Evolutionary conservation across 2,888 invertebrate species (phyloP).

Genomic region (Aleiodes testaceus): DNA sequence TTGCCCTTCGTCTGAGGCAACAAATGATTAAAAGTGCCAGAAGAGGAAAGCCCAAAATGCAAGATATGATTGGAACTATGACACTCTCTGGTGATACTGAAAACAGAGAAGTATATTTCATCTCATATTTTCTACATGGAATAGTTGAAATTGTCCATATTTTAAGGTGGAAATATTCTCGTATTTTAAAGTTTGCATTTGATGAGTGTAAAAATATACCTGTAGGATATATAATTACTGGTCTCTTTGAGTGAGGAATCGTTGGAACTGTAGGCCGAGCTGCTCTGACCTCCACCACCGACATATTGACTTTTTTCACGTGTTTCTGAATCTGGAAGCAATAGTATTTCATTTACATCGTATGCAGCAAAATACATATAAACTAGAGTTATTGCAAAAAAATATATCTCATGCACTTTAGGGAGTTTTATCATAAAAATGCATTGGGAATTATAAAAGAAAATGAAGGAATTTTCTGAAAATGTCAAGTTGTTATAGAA

Average conservation of each 20-base stretch:
- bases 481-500: too few species aligned
- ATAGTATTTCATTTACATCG: neutral
- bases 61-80: slow-evolving; percentile 90
- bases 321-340: neutral
- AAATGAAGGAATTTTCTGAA: too few species aligned
- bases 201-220: slow-evolving; percentile 71
- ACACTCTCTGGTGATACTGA: slow-evolving; percentile 90
- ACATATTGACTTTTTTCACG: slow-evolving; percentile 52
- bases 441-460: too few species aligned
- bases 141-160: neutral
- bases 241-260: slow-evolving; percentile 79
- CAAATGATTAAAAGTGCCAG: slow-evolving; percentile 90
- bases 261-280: slow-evolving; percentile 68
- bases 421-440: too few species aligned
- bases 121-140: neutral
- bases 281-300: slow-evolving; percentile 65
- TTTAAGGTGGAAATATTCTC: too few species aligned
- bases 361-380: neutral
- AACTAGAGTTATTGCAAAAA: neutral
- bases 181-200: slow-evolving; percentile 34
- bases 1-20: slow-evolving; percentile 87
- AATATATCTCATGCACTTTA: too few species aligned
- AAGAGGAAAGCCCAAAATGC: slow-evolving; percentile 91
- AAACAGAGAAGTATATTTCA: neutral
- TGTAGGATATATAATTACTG: slow-evolving; percentile 83